Percentiles rank a stretch among this genome's conserved stretches.
Evolutionary conservation across 2,888 invertebrate genomes (phyloP).

Genomic region (Piscicola geometra): DNA sequence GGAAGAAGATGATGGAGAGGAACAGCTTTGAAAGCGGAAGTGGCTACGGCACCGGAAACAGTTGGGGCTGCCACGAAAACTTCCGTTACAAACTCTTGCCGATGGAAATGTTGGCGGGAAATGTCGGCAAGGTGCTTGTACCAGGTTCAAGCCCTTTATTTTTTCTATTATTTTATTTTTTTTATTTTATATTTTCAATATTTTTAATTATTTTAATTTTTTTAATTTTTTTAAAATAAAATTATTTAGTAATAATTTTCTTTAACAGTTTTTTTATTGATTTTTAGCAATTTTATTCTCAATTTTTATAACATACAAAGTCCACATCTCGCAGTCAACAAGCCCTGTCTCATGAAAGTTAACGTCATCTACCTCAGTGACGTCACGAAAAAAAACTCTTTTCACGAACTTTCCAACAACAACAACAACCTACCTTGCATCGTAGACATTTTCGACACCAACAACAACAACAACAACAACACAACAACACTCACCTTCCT

Average conservation of each 20-base stretch:
- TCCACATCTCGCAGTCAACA: not conserved
- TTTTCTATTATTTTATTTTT: not conserved
- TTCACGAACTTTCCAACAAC: not conserved
- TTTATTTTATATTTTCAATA: not conserved
- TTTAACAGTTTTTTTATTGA: too few relatives aligned
- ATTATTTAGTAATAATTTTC: not conserved
- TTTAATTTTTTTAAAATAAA: not conserved
- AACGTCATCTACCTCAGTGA: not conserved
- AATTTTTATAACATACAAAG: too few relatives aligned
- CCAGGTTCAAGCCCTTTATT: not conserved
- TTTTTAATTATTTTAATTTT: not conserved
- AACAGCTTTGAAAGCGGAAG: not conserved
- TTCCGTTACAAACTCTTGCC: not conserved
- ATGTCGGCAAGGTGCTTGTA: not conserved
- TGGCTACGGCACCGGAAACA: not conserved
- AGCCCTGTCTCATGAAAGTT: not conserved
- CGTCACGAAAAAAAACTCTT: not conserved
- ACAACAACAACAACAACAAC: not conserved
- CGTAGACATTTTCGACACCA: constrained; percentile 5
- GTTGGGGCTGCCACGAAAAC: not conserved
- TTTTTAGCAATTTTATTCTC: too few relatives aligned
- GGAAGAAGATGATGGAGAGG: not conserved
- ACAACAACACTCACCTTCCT: not conserved
- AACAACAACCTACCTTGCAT: not conserved
- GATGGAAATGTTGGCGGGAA: not conserved